Conservation (phyloP, 2,113 vertebrate genomes). For the Montifringilla adamsi region DNA sequence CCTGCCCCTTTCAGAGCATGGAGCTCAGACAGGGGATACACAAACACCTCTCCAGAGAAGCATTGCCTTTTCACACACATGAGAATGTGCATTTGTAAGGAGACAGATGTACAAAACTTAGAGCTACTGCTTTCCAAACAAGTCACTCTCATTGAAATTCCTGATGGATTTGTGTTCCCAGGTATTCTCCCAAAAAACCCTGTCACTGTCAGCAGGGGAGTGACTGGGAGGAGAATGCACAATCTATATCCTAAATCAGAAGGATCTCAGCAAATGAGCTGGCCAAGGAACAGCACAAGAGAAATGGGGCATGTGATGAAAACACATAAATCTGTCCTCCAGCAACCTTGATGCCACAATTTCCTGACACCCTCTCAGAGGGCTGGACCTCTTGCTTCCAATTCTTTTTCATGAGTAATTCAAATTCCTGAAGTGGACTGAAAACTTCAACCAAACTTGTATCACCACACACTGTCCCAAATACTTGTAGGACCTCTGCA, state of each 20-base stretch:
- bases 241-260: conserved; percentile 28
- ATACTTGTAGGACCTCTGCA: not conserved
- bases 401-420: not conserved
- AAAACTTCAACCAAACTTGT: not conserved
- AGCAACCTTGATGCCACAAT: not conserved
- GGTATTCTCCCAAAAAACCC: not conserved
- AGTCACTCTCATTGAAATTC: not conserved
- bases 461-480: not conserved
- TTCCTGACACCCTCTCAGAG: not conserved
- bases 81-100: not conserved
- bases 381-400: not conserved
- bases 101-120: not conserved
- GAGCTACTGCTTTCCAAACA: not conserved
- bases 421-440: not conserved
- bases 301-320: conserved; percentile 4
- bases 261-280: not conserved
- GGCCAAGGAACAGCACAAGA: not conserved
- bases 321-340: conserved; percentile 29
- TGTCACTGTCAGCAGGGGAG: conserved; percentile 4
- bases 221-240: conserved; percentile 16
- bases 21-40: not conserved
- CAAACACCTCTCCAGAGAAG: not conserved
- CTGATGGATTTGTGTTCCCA: not conserved
- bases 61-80: not conserved
- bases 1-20: not conserved